phyloP scores from a whole-genome alignment of 2,888 invertebrate genomes.

The Suillia variegata region DNA sequence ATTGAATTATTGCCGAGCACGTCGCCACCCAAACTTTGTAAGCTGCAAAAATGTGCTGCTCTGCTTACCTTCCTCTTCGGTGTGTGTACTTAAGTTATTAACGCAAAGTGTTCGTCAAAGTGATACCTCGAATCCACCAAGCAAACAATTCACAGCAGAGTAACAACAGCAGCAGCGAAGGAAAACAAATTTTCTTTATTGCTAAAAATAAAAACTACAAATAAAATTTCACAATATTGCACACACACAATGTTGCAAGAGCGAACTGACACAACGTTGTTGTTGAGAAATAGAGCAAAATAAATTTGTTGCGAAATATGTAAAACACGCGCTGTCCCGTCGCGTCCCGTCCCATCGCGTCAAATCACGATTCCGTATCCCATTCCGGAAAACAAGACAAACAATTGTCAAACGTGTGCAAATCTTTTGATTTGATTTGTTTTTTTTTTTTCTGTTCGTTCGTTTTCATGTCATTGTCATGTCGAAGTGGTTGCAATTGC shows the following conservation, averaged over 20 bases:
- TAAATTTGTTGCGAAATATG: too few relatives aligned
- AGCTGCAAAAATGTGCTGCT: too few relatives aligned
- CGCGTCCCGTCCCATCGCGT: too few relatives aligned
- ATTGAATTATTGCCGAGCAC: conserved; percentile 3
- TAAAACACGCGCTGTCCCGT: too few relatives aligned
- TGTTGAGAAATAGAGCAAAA: too few relatives aligned
- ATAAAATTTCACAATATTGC: conserved; percentile 5
- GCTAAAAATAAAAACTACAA: conserved; percentile 6
- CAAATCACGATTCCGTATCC: not conserved
- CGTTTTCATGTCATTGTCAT: not conserved
- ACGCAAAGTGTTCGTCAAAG: conserved; percentile 18
- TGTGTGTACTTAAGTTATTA: conserved; percentile 36
- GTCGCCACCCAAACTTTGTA: not conserved
- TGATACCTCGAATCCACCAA: conserved; percentile 27
- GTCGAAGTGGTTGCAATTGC: conserved; percentile 4
- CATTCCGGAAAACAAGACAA: conserved; percentile 2
- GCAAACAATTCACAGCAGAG: not conserved
- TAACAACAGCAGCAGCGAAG: not conserved
- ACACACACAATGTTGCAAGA: too few relatives aligned
- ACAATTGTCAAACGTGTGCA: conserved; percentile 17
- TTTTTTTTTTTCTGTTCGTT: not conserved
- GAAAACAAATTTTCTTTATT: not conserved
- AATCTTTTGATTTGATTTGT: conserved; percentile 21
- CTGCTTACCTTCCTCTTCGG: not conserved
- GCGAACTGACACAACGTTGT: too few relatives aligned